Percentiles rank a stretch among this genome's conserved stretches.
Evolutionary conservation across 2,797 vertebrate genomes (phyloP).

Genomic region (Sebastes hopkinsi): DNA sequence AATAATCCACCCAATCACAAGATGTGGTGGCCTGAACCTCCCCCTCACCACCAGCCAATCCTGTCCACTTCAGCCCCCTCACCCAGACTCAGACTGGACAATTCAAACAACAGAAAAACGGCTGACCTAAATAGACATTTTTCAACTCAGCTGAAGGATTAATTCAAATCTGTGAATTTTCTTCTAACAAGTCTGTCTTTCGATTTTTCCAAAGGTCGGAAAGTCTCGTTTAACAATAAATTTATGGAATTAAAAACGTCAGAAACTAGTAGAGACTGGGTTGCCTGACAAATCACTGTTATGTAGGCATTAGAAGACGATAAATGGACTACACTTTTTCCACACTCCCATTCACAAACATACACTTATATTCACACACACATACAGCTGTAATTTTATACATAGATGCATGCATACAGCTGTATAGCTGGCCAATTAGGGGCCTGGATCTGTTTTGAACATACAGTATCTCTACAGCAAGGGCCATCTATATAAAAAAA

Average conservation of each 20-base stretch:
- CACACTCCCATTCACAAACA: constrained; percentile 36
- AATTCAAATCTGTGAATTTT: neutral
- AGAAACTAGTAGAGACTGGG: neutral
- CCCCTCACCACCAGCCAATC: constrained; percentile 52
- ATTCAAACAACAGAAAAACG: constrained; percentile 53
- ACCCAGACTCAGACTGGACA: constrained; percentile 25
- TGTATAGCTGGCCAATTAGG: constrained; percentile 44
- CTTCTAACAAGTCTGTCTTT: neutral
- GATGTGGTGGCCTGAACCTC: neutral
- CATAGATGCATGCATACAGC: constrained; percentile 5
- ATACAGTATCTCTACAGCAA: constrained; percentile 50
- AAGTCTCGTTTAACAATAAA: neutral
- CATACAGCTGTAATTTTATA: constrained; percentile 25
- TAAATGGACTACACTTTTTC: constrained; percentile 28
- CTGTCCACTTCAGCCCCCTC: neutral
- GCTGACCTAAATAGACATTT: constrained; percentile 39
- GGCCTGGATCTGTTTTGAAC: constrained; percentile 45
- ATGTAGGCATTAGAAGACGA: constrained; percentile 39
- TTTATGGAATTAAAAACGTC: constrained; percentile 12
- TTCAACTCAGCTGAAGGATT: neutral
- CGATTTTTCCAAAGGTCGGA: neutral
- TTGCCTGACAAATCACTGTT: neutral
- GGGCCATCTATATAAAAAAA: constrained; percentile 36
- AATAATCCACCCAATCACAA: constrained; percentile 69
- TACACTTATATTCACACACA: constrained; percentile 14